Evolutionary conservation across 1,140 invertebrate species (phyloP).

Genomic region (Heliconius melpomene): DNA sequence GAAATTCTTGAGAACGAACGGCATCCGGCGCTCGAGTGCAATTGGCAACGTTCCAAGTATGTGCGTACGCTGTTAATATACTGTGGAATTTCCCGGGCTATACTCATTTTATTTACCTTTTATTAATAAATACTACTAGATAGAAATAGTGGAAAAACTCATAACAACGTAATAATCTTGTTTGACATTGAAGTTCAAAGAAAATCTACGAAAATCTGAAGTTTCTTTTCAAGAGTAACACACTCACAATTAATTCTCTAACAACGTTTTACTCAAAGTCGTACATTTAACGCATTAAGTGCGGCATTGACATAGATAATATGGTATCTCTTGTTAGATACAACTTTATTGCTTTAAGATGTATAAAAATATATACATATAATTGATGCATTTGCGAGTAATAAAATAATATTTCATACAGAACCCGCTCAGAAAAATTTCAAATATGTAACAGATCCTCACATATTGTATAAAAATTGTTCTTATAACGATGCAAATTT

Average conservation of each 20-base stretch:
- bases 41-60: constrained; percentile 65
- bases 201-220: constrained; percentile 34
- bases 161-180: constrained; percentile 23
- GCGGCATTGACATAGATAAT: constrained; percentile 36
- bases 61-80: constrained; percentile 58
- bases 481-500: too few relatives aligned
- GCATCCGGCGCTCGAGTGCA: constrained; percentile 69
- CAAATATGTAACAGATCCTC: not conserved
- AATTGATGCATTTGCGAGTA: not conserved
- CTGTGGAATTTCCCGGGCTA: constrained; percentile 62
- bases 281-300: constrained; percentile 29
- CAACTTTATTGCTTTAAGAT: not conserved
- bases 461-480: too few relatives aligned
- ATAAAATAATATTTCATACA: not conserved
- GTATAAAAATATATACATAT: not conserved
- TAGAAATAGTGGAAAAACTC: constrained; percentile 40
- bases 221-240: not conserved
- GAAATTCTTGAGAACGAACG: constrained; percentile 57
- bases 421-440: not conserved
- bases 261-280: constrained; percentile 24
- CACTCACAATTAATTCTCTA: constrained; percentile 26
- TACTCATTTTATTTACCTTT: constrained; percentile 53
- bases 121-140: constrained; percentile 38
- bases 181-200: constrained; percentile 51
- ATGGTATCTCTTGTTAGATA: not conserved